A percentile compares a stretch with the other conserved stretches of the same genome.
These are phyloP conservation scores for Chaetophractus vellerosus DNA, from an alignment of 2,797 vertebrate species.

Conservation along the genomic window DNA sequence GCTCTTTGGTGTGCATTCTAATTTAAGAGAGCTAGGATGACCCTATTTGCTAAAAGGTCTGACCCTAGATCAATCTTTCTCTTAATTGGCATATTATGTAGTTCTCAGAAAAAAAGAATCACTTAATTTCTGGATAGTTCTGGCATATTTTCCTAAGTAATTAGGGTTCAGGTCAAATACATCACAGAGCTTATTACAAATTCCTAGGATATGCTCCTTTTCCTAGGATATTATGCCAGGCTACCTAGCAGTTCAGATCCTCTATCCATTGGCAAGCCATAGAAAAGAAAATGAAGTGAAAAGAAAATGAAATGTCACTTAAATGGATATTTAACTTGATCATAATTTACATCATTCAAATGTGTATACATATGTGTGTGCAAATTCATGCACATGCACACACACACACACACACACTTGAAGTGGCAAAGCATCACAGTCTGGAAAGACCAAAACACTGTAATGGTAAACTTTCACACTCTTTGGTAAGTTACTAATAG, in stretches of 20 bases:
- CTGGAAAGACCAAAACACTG: neutral
- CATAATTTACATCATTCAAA: neutral
- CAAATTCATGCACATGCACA: neutral
- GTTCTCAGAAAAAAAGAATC: neutral
- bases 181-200: neutral
- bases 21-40: conserved; percentile 35
- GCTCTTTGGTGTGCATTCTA: conserved; percentile 42
- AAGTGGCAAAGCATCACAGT: conserved; percentile 16
- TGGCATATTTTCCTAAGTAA: neutral
- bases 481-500: neutral
- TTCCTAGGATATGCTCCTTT: neutral
- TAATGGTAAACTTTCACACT: neutral
- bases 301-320: neutral
- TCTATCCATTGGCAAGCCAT: neutral
- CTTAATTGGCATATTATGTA: conserved; percentile 14
- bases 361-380: neutral
- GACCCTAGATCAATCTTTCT: neutral
- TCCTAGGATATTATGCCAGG: neutral
- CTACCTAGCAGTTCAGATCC: neutral
- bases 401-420: neutral
- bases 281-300: conserved; percentile 38
- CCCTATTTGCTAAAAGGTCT: neutral
- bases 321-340: neutral
- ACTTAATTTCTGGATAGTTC: conserved; percentile 3
- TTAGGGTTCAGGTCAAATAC: rapidly evolving